Evolutionary conservation across 2,797 vertebrate genomes (phyloP), one percentile per base, ranked within the genome.

Genomic region (Coendou prehensilis): DNA sequence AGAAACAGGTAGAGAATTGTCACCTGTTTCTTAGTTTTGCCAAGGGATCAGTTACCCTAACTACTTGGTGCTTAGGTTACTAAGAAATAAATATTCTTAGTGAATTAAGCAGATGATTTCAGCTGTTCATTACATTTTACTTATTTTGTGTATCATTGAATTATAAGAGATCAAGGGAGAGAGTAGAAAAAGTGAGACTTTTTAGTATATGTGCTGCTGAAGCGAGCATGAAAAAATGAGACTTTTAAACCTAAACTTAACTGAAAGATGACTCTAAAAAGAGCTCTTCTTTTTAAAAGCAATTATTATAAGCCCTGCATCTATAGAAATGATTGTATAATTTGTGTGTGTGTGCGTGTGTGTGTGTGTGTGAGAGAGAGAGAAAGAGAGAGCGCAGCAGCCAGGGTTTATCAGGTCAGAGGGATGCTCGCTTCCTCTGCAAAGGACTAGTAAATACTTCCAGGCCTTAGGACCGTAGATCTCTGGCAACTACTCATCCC

Each of bases 161-260:
- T 87, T 93, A 0, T 81, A 89, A 90, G 63, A 93, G 41, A 71
- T 52, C 71, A 94, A 91, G 15, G 7, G n/a, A 50, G 10, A 94
- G 11, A 82, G 7, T 87, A 88, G 33, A 87, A 90, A 93, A 94
- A 57, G 20, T 64, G 76, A 92, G 63, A 84, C 92, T 92, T 97
- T 33, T 59, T 69, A 37, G 17, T 37, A 20, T 69, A 69, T 37
- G 15, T 69, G 17, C 64, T 69, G 64, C 33, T 33, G 9, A 69
- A 69, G n/a, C 15, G 6, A n/a, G 64, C 64, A 69, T 30, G 37
- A 87, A 90, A 91, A 95, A 57, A 20, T 71, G 69, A 93, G 61
- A 84, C 91, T 93, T 97, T 33, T 56, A 78, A 89, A 82, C 47
- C 4, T 67, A 63, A 81, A 64, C 61, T 67, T 45, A 92, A 45